phyloP scores from a whole-genome alignment of 2,113 vertebrate species.

The Lipophrys pholis region DNA sequence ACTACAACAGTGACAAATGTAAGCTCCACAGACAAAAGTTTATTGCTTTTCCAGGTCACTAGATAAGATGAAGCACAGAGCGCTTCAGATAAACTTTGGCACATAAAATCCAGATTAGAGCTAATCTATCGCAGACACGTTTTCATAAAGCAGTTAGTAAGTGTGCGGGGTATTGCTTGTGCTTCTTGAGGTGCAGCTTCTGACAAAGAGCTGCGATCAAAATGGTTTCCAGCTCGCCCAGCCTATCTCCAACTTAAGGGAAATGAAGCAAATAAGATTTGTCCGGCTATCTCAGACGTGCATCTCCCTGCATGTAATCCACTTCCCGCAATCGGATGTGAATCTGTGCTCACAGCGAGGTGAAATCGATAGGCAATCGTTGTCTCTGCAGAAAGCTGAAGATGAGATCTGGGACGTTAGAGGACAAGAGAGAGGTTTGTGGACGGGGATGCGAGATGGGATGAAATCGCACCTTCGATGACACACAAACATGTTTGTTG shows the following conservation, averaged over 20 bases:
- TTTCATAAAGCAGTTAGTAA: slow-evolving; percentile 9
- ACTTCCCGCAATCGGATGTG: slow-evolving; percentile 66
- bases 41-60: slow-evolving; percentile 13
- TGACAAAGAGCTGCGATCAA: slow-evolving; percentile 16
- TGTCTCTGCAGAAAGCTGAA: slow-evolving; percentile 9
- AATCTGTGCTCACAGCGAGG: slow-evolving; percentile 49
- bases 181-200: background rate
- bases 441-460: background rate
- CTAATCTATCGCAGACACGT: background rate
- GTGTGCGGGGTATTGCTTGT: background rate
- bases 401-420: slow-evolving; percentile 35
- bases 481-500: slow-evolving; percentile 41
- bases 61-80: slow-evolving; percentile 21
- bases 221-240: slow-evolving; percentile 20
- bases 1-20: slow-evolving; percentile 13
- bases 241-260: slow-evolving; percentile 39
- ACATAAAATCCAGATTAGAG: slow-evolving; percentile 25
- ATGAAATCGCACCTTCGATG: background rate
- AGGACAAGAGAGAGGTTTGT: slow-evolving; percentile 10
- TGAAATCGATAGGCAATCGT: slow-evolving; percentile 59
- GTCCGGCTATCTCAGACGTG: slow-evolving; percentile 34
- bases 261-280: slow-evolving; percentile 57
- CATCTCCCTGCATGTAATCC: slow-evolving; percentile 49
- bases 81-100: slow-evolving; percentile 13
- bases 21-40: slow-evolving; percentile 21